A percentile compares a stretch with the other conserved stretches of the same genome.
phyloP scores from a whole-genome alignment of 2,888 invertebrate species.

The Cordilura impudica region DNA sequence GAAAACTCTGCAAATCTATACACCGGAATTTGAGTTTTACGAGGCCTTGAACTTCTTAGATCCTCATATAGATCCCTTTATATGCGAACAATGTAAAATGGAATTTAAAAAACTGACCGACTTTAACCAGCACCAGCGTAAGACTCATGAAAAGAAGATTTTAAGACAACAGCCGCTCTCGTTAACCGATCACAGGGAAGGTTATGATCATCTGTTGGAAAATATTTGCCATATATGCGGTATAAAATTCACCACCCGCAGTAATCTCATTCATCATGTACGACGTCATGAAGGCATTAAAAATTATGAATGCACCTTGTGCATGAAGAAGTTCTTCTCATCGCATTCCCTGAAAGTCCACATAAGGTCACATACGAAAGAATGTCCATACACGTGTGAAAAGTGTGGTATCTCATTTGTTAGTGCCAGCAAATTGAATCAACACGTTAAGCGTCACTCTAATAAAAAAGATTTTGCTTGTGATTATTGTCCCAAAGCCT shows the following conservation, averaged over 20 bases:
- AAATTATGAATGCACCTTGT: conserved; percentile 67
- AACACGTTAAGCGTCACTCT: conserved; percentile 72
- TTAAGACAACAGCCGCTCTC: not conserved
- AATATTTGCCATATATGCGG: conserved; percentile 73
- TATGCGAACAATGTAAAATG: conserved; percentile 65
- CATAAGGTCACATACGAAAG: conserved; percentile 72
- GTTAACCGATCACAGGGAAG: not conserved
- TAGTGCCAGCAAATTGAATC: conserved; percentile 74
- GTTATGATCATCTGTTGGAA: conserved; percentile 57
- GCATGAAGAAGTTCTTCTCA: conserved; percentile 72
- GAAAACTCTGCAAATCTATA: conserved; percentile 65
- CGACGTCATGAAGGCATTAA: conserved; percentile 70
- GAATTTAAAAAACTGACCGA: conserved; percentile 70
- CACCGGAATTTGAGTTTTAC: conserved; percentile 69
- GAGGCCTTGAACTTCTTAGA: conserved; percentile 69
- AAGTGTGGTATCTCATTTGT: conserved; percentile 73
- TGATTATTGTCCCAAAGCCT: conserved; percentile 71
- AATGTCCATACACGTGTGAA: conserved; percentile 73
- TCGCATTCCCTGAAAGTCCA: conserved; percentile 70
- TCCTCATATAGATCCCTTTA: conserved; percentile 71
- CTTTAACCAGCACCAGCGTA: conserved; percentile 66
- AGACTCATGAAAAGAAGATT: conserved; percentile 62
- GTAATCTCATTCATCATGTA: conserved; percentile 69
- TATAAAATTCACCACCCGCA: conserved; percentile 71
- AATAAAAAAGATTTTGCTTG: conserved; percentile 71